Evolutionary conservation across 2,888 invertebrate species (phyloP).

Genomic region (Aleiodes testaceus): DNA sequence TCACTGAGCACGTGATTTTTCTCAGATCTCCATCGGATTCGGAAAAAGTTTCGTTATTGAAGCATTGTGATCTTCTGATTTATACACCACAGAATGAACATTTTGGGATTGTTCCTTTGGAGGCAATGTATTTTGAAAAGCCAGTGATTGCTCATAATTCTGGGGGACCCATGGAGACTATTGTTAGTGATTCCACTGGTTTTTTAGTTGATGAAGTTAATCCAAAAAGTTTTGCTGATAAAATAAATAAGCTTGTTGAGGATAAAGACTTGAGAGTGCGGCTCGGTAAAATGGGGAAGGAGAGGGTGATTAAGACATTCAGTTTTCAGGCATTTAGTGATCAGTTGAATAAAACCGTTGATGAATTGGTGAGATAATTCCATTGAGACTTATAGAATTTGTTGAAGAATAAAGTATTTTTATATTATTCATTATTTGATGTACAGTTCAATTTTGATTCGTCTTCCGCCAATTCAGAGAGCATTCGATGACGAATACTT

Average conservation of each 20-base stretch:
- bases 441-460: no score
- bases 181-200: conserved; percentile 86
- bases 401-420: neutral
- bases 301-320: conserved; percentile 85
- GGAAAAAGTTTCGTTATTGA: conserved; percentile 88
- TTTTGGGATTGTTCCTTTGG: conserved; percentile 99
- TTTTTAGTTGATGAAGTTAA: conserved; percentile 83
- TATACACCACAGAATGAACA: conserved; percentile 99
- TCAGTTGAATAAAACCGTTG: conserved; percentile 76
- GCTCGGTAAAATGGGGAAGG: conserved; percentile 85
- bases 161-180: conserved; percentile 96
- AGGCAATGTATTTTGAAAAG: conserved; percentile 95
- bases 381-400: neutral
- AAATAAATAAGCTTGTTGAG: conserved; percentile 82
- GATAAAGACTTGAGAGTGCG: conserved; percentile 77
- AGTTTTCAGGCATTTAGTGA: conserved; percentile 87
- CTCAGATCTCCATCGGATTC: conserved; percentile 90
- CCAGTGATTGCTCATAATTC: conserved; percentile 96
- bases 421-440: neutral
- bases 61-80: conserved; percentile 84
- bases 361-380: conserved; percentile 50
- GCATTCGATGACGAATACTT: no score
- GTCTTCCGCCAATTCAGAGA: no score
- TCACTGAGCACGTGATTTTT: conserved; percentile 85
- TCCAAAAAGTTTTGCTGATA: conserved; percentile 82